A percentile compares a stretch with the other conserved stretches of the same genome.
Evolutionary conservation across 1,140 invertebrate genomes (phyloP).

Genomic region (Cardiocondyla obscurior): DNA sequence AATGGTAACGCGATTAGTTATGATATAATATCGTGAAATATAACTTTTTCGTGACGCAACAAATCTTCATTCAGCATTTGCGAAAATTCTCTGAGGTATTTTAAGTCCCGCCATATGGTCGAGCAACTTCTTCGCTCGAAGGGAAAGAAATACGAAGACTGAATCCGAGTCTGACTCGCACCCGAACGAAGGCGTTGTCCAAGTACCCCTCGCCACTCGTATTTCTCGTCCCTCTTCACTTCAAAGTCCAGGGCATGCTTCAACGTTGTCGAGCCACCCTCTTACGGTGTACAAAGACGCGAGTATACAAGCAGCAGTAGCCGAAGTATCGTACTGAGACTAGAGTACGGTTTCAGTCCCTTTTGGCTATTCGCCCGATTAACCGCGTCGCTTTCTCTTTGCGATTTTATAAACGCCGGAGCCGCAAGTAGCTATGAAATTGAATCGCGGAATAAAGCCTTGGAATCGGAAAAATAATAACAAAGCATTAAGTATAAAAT

Average conservation of each 20-base stretch:
- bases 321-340: slow-evolving; percentile 8
- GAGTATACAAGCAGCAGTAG: slow-evolving; percentile 13
- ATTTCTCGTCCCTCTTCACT: slow-evolving; percentile 16
- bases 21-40: background rate
- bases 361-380: slow-evolving; percentile 65
- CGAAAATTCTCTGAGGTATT: background rate
- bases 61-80: background rate
- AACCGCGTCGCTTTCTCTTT: slow-evolving; percentile 47
- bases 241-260: slow-evolving; percentile 32
- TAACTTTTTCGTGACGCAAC: background rate
- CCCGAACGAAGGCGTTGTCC: slow-evolving; percentile 6
- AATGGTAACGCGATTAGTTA: background rate
- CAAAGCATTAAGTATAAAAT: background rate
- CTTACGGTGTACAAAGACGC: slow-evolving; percentile 46
- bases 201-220: slow-evolving; percentile 36
- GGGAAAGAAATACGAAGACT: background rate
- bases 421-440: slow-evolving; percentile 15
- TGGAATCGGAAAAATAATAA: background rate
- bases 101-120: background rate
- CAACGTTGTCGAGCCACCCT: slow-evolving; percentile 63
- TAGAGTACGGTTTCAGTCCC: slow-evolving; percentile 17
- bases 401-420: slow-evolving; percentile 48
- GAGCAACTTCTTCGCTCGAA: background rate
- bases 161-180: slow-evolving; percentile 26
- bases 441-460: slow-evolving; percentile 10